Evolutionary conservation across 2,113 vertebrate species (phyloP).

Genomic region (Eretmochelys imbricata): DNA sequence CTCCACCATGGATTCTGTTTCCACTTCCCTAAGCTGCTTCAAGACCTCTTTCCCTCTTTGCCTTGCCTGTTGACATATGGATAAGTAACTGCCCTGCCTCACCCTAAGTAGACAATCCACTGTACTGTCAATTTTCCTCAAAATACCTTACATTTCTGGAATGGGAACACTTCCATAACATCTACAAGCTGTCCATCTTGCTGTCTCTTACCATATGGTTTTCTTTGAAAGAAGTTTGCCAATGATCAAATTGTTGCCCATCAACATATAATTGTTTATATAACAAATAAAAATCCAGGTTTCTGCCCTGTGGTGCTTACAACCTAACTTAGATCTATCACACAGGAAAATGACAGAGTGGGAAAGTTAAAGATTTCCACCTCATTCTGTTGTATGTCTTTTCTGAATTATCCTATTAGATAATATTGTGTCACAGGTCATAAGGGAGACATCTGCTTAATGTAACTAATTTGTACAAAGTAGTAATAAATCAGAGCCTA

Average conservation of each 20-base stretch:
- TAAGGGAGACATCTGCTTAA: background rate
- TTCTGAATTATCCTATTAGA: background rate
- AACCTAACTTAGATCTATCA: background rate
- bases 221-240: background rate
- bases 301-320: background rate
- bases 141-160: background rate
- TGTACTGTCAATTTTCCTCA: background rate
- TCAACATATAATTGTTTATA: background rate
- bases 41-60: background rate
- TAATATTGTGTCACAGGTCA: background rate
- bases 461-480: background rate
- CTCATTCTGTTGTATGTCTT: background rate
- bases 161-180: background rate
- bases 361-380: background rate
- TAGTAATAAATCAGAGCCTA: background rate
- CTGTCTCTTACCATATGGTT: background rate
- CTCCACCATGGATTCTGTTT: background rate
- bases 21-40: background rate
- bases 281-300: background rate
- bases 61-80: background rate
- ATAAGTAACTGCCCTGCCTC: background rate
- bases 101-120: background rate
- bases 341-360: background rate
- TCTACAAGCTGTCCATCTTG: background rate
- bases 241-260: background rate